Evolutionary conservation across 2,797 vertebrate species (phyloP).

Genomic region (Otus scops): DNA sequence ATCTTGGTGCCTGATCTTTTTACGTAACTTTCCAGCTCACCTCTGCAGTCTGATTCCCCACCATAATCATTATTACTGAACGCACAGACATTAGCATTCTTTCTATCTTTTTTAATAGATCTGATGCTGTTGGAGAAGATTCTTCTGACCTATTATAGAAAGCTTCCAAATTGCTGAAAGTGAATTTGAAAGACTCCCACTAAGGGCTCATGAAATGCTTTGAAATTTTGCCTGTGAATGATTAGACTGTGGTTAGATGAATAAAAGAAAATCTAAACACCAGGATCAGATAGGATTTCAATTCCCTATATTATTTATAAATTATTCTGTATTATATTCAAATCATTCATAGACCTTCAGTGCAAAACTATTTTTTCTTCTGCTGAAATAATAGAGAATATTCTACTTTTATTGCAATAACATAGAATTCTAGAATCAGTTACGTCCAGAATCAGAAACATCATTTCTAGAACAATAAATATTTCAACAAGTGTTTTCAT

Average conservation of each 20-base stretch:
- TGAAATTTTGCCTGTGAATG: slow-evolving; percentile 32
- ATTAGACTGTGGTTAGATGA: slow-evolving; percentile 39
- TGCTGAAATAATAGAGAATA: neutral
- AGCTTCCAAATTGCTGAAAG: neutral
- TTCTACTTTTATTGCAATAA: neutral
- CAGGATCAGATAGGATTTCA: slow-evolving; percentile 18
- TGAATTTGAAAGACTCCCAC: neutral
- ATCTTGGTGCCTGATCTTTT: neutral
- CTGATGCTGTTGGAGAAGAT: neutral
- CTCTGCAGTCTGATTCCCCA: neutral
- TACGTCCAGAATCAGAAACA: neutral
- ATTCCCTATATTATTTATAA: slow-evolving; percentile 31
- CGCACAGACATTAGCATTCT: neutral
- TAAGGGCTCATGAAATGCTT: neutral
- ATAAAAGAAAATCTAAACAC: slow-evolving; percentile 53
- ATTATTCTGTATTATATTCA: neutral
- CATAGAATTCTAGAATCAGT: slow-evolving; percentile 15
- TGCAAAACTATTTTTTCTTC: neutral
- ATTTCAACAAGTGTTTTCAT: neutral
- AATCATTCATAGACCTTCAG: neutral
- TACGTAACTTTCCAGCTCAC: neutral
- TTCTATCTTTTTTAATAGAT: neutral
- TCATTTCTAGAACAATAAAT: slow-evolving; percentile 10
- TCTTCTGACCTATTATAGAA: neutral
- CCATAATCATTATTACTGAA: neutral